These are phyloP conservation scores for Dipodomys merriami DNA, from an alignment of 2,113 vertebrate species.

Conservation along the genomic window DNA sequence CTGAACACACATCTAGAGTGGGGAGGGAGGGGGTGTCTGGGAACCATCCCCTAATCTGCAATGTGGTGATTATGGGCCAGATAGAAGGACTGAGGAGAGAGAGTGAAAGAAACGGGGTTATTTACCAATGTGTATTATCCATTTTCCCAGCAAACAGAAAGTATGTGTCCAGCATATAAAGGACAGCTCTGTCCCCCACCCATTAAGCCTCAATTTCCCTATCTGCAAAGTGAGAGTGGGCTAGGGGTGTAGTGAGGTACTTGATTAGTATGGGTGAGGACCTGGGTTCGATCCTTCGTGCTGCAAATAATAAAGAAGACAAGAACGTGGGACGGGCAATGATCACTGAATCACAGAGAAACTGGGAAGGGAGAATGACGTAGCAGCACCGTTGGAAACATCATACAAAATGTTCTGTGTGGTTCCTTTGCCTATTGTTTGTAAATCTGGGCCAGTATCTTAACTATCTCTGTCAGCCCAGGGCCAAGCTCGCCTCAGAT, in stretches of 20 bases:
- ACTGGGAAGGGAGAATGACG: background rate
- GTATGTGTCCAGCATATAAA: background rate
- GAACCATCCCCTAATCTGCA: background rate
- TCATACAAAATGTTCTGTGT: background rate
- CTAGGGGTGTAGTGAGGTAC: background rate
- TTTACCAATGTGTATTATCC: background rate
- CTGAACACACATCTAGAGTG: background rate
- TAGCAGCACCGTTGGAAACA: background rate
- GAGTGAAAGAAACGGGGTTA: conserved; percentile 39
- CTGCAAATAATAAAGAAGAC: background rate
- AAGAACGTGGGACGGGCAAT: background rate
- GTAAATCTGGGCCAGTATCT: background rate
- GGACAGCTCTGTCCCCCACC: background rate
- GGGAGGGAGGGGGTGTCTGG: background rate
- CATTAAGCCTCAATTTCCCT: conserved; percentile 23
- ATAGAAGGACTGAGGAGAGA: conserved; percentile 19
- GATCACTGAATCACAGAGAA: background rate
- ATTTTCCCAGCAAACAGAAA: conserved; percentile 48
- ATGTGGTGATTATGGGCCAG: background rate
- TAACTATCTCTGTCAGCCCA: background rate
- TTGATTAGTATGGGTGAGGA: background rate
- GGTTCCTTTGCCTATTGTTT: background rate
- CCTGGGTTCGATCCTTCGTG: no score
- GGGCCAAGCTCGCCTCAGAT: background rate
- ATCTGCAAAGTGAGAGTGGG: conserved; percentile 25